Base-by-base conservation (phyloP, 1,140 invertebrate species). In the Stenopsyche tienmushanensis region DNA sequence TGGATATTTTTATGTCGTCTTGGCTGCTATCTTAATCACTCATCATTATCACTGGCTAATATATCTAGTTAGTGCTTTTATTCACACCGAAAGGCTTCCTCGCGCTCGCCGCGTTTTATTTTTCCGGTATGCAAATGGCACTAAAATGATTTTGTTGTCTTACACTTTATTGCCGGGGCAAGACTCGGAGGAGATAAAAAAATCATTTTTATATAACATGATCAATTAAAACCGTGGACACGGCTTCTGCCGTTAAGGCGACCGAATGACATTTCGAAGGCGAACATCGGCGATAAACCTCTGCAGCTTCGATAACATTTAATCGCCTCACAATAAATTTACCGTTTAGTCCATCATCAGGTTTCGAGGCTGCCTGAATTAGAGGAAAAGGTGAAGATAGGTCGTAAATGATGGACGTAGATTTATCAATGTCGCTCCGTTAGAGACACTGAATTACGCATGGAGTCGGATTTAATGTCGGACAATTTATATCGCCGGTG, bases 191-290 rank as follows among this genome's bases (percentile, higher is more conserved):
- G 47, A 50, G 13, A 50, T 21, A 50, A 13, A 21, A 50, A 21
- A 39, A 42, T 41, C 13, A 21, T 57, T 57, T 57, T 42, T 49
- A 23, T 42, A 42, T 25, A 29, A 41, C 54, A 18, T 17, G 39
- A 42, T 57, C 54, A 42, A 55, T 55, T 55, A 57, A n/a, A 57
- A 57, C 34, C 24, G 34, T 41, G 23, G 50, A 53, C 50, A 41
- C 54, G 54, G 39, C 54, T 57, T 21, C 54, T 20, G 54, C 34
- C 3, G 18, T 57, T 42, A 29, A 54, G 39, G 29, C 13, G 29
- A 34, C 29, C 29, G 29, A 34, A n/a, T n/a, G n/a, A n/a, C n/a
- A n/a, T n/a, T n/a, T 34, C 29, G 29, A 34, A n/a, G 29, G 29
- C 29, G 29, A 34, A 13, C 29, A 13, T 5, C 29, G 29, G 29